Conservation (phyloP, 2,797 vertebrate species). For the Lutjanus argentimaculatus region DNA sequence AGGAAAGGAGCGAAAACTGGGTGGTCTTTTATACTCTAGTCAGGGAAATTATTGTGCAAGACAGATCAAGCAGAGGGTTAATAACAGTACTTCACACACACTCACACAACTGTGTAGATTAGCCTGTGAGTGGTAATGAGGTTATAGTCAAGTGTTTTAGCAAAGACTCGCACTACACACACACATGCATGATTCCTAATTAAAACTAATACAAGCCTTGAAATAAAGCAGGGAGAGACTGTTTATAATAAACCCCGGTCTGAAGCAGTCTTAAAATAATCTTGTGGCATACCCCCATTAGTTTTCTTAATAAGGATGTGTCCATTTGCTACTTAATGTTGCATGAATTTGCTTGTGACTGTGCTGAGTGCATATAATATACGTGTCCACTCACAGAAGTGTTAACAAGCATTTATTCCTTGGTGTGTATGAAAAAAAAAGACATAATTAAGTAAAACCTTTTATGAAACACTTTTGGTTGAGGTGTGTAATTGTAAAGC, state of each 20-base stretch:
- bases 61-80: conserved; percentile 91
- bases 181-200: conserved; percentile 87
- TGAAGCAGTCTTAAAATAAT: conserved; percentile 87
- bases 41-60: conserved; percentile 88
- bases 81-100: conserved; percentile 83
- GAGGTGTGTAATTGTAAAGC: conserved; percentile 14
- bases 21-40: conserved; percentile 88
- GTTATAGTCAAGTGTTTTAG: conserved; percentile 92
- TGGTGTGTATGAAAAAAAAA: conserved; percentile 26
- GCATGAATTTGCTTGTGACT: conserved; percentile 45
- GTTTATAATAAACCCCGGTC: conserved; percentile 81
- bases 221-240: conserved; percentile 85
- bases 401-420: conserved; percentile 9
- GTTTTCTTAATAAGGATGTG: conserved; percentile 58
- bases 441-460: neutral
- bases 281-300: conserved; percentile 79
- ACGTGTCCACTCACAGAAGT: conserved; percentile 3
- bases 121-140: conserved; percentile 89
- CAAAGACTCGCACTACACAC: conserved; percentile 69
- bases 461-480: neutral
- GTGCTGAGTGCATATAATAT: conserved; percentile 8
- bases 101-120: conserved; percentile 81
- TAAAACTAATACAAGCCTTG: conserved; percentile 90
- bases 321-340: conserved; percentile 54
- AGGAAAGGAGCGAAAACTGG: conserved; percentile 48